These are phyloP conservation scores for Drosophila funebris DNA, from an alignment of 1,140 invertebrate species.

Conservation along the genomic window DNA sequence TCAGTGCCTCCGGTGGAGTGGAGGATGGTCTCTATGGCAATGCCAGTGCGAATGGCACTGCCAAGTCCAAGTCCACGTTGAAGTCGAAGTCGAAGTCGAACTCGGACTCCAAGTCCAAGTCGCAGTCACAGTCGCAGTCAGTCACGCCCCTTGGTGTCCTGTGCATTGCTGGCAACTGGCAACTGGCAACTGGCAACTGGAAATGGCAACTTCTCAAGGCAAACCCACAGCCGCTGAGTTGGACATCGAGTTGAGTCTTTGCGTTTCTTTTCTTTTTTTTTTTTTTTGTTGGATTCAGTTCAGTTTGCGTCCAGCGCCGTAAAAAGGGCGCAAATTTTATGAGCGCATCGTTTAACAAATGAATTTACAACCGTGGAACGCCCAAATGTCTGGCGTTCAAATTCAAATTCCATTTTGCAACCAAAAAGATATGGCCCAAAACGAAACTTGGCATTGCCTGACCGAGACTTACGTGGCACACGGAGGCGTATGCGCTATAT, in stretches of 20 bases:
- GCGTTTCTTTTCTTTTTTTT: neutral
- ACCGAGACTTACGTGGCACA: constrained; percentile 63
- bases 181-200: constrained; percentile 43
- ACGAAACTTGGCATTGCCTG: constrained; percentile 29
- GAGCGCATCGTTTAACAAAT: constrained; percentile 84
- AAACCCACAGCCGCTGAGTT: neutral
- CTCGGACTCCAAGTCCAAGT: constrained; percentile 25
- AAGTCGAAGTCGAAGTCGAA: constrained; percentile 31
- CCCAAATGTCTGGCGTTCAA: constrained; percentile 84
- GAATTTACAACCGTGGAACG: constrained; percentile 84
- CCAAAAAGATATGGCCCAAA: constrained; percentile 51
- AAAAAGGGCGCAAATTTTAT: constrained; percentile 83
- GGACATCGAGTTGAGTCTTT: constrained; percentile 25
- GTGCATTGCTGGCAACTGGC: constrained; percentile 50
- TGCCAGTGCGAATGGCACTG: constrained; percentile 64
- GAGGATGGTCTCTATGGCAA: constrained; percentile 7
- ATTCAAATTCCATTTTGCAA: constrained; percentile 72
- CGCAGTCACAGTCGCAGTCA: constrained; percentile 39
- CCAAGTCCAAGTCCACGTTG: constrained; percentile 62
- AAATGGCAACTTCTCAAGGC: constrained; percentile 51
- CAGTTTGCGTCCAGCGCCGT: constrained; percentile 40
- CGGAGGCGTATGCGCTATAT: constrained; percentile 66
- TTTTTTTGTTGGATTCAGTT: constrained; percentile 3
- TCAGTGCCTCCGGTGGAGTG: constrained; percentile 51
- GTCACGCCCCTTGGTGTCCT: constrained; percentile 64